phyloP scores from a whole-genome alignment of 2,113 vertebrate genomes.

The Chionodraco myersi region DNA sequence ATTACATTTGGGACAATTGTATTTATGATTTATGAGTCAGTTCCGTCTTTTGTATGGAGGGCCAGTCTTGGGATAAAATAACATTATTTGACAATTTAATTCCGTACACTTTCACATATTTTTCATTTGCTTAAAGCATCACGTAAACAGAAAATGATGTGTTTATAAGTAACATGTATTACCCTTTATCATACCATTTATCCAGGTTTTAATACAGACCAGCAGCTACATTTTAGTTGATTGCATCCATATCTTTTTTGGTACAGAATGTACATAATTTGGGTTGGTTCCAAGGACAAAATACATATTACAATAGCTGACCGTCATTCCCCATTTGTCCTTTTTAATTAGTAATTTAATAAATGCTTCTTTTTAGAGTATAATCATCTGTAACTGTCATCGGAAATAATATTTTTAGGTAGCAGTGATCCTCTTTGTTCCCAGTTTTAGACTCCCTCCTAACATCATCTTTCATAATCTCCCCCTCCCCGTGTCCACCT shows the following conservation, averaged over 20 bases:
- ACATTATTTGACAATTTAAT: no score
- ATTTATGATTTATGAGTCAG: neutral
- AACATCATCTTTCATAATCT: conserved; percentile 48
- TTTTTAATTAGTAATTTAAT: neutral
- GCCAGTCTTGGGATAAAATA: no score
- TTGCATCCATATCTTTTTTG: neutral
- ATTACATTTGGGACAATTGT: neutral
- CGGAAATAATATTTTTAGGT: neutral
- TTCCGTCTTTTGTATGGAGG: no score
- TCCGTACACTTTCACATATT: no score
- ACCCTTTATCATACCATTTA: neutral
- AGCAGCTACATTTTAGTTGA: neutral
- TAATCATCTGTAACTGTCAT: neutral
- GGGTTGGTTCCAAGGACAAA: no score
- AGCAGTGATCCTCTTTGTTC: neutral
- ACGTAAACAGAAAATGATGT: neutral
- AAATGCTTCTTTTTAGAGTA: neutral
- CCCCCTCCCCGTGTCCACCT: conserved; percentile 34
- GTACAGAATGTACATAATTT: no score
- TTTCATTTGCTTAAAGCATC: neutral
- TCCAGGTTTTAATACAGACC: neutral
- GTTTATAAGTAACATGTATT: neutral
- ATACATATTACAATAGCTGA: no score
- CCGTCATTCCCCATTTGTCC: neutral
- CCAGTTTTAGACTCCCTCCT: conserved; percentile 23